Base-by-base conservation (phyloP, 2,888 invertebrate genomes). In the Thereva nobilitata region DNA sequence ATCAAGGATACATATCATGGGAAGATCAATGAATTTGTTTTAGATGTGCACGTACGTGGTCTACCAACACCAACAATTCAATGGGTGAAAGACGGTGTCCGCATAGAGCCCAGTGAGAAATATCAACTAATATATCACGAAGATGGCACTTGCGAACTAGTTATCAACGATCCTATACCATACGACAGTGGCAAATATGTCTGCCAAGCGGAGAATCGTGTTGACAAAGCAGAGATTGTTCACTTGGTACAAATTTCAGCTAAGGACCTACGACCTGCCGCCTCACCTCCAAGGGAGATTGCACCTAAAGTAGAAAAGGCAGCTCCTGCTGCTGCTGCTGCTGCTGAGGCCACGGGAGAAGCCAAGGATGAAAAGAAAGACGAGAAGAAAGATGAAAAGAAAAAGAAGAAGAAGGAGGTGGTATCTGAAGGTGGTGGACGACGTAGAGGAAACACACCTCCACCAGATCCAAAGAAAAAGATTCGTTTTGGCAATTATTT, bases 21-120 rank as follows among this genome's bases (percentile, higher is more conserved):
- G 8, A 79, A 79, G 44, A 85, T 84, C n/a, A 85, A 92, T 75
- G 90, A 92, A 75, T 77, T 93, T n/a, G 84, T 87, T 4, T 79
- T 93, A 56, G 92, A 92, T 78, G 93, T 92, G 73, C 90, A 89
- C 72, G 87, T 92, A 1, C 82, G 92, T 45, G 89, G 90, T 8
- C 85, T 89, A 73, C 86, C 88, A 0, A 90, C 90, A 53, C 88
- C 91, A 4, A 82, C 84, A 23, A 82, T 92, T 4, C 84, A 86
- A 50, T 93, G 93, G 93, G 86, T 86, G 44, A 91, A 88, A 77
- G 90, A 93, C 76, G 89, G 90, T 0, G 82, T 82, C 40, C 82
- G 84, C 23, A 78, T 92, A 9, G 78, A 80, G 12, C 82, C 83
- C 10, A 84, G 84, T 59, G 85, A 86, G 2, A 86, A 89, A 68